Evolutionary conservation across 92 coral and sea anemone species (phyloP), one percentile per base, ranked within the genome.

Genomic region (Parazoanthus atlanticus): DNA sequence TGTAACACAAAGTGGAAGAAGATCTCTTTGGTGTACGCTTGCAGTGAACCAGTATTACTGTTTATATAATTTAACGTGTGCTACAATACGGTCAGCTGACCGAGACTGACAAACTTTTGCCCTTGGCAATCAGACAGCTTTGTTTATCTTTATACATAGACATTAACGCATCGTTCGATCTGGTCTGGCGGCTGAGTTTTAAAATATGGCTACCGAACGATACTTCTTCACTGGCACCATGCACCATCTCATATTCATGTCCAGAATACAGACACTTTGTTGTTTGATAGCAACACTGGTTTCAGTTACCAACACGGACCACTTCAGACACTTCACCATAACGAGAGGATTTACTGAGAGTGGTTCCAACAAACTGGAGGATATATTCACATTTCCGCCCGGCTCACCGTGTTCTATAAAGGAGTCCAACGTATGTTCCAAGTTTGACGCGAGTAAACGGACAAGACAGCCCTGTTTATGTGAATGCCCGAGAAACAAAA

Each of bases 291-390:
- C 26, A 10, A 41, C 47, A 2, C 67, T 84, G 33, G 43, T 30
- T 17, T 84, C 87, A 25, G 13, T 46, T 46, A 30, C 78, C 56
- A 69, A 71, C 36, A 29, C 87, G 67, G 78, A 72, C 43, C 33
- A 17, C 41, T 84, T 70, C 65, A 69, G 79, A 69, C 33, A 17
- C 41, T 84, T 70, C 65, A 69, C 87, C 16, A 30, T 70, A 8
- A 74, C 33, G 38, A 28, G 87, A 69, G 87, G 87, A 84, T 15
- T 26, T 11, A 70, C 78, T 25, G 87, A 69, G 43, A 26, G 21
- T 6, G 87, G 87, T 25, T 84, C 87, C 3, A 84, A 70, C 79
- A 84, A 84, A 30, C 64, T 70, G 3, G 87, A 69, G 79, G 87
- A 84, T 46, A 21, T 84, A 21, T 41, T 84, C 38, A 46, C 66